phyloP scores from a whole-genome alignment of 1,140 invertebrate genomes.

The Argopecten irradians region DNA sequence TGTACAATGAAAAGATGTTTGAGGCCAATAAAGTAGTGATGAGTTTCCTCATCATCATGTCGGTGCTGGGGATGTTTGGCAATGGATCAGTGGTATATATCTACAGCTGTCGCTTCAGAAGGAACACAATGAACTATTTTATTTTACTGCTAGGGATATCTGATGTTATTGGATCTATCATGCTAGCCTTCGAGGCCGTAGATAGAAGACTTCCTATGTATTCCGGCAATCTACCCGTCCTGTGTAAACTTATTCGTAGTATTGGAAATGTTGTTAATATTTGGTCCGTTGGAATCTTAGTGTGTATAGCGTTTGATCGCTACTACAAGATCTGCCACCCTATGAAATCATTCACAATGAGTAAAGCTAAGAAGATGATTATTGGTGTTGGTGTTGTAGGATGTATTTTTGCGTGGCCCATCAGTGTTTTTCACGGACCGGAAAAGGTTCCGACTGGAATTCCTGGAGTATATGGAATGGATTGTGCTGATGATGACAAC shows the following conservation, averaged over 20 bases:
- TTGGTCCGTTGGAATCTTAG: constrained; percentile 26
- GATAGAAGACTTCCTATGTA: constrained; percentile 50
- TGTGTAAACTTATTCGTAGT: constrained; percentile 43
- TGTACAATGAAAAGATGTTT: constrained; percentile 40
- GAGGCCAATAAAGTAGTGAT: constrained; percentile 30
- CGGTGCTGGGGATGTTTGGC: constrained; percentile 42
- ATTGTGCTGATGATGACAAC: constrained; percentile 33
- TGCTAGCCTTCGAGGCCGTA: constrained; percentile 36
- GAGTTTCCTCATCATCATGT: constrained; percentile 29
- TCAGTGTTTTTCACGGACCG: not conserved
- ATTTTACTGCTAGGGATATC: constrained; percentile 33
- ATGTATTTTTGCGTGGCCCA: not conserved
- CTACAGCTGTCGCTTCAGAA: constrained; percentile 36
- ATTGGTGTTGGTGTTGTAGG: not conserved
- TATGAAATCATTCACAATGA: constrained; percentile 35
- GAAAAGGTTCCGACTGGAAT: not conserved
- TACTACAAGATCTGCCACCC: constrained; percentile 51
- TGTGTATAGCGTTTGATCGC: constrained; percentile 49
- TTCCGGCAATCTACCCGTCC: constrained; percentile 26
- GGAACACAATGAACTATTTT: constrained; percentile 30
- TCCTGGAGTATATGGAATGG: not conserved
- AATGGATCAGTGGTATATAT: constrained; percentile 44
- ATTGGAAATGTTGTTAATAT: constrained; percentile 27
- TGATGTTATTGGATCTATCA: constrained; percentile 31
- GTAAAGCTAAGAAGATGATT: constrained; percentile 33